These are phyloP conservation scores for Limnephilus lunatus DNA, from an alignment of 2,888 invertebrate species.

Conservation along the genomic window DNA sequence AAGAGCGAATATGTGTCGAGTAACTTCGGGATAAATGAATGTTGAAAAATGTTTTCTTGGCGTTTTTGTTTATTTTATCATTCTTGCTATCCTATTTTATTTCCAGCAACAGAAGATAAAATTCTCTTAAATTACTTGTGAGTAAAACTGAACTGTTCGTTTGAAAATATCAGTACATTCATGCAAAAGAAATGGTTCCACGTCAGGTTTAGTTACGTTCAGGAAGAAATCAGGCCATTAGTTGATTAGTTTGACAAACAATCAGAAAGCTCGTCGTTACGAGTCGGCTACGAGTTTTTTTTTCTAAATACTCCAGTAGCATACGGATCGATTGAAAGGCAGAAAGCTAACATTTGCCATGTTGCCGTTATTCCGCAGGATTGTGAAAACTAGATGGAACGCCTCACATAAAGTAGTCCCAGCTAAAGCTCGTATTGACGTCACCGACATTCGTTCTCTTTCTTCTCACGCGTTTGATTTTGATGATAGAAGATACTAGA, in stretches of 20 bases:
- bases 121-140: too few relatives aligned
- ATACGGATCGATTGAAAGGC: background rate
- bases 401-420: too few relatives aligned
- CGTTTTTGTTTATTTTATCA: background rate
- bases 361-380: background rate
- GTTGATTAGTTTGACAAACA: slow-evolving; percentile 6
- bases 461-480: too few relatives aligned
- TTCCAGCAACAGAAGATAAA: background rate
- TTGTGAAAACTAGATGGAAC: background rate
- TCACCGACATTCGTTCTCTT: too few relatives aligned
- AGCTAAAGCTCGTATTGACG: too few relatives aligned
- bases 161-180: background rate
- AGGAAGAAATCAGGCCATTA: background rate
- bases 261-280: background rate
- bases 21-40: background rate
- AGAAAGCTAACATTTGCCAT: background rate
- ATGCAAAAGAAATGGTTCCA: background rate
- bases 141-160: background rate
- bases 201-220: too few relatives aligned
- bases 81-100: background rate
- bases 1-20: background rate
- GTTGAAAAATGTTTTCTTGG: background rate
- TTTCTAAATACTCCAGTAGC: background rate
- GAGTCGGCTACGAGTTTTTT: too few relatives aligned
- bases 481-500: too few relatives aligned